A percentile compares a stretch with the other conserved stretches of the same genome.
phyloP scores from a whole-genome alignment of 2,797 vertebrate species.

The Odontamblyopus lacepedii region DNA sequence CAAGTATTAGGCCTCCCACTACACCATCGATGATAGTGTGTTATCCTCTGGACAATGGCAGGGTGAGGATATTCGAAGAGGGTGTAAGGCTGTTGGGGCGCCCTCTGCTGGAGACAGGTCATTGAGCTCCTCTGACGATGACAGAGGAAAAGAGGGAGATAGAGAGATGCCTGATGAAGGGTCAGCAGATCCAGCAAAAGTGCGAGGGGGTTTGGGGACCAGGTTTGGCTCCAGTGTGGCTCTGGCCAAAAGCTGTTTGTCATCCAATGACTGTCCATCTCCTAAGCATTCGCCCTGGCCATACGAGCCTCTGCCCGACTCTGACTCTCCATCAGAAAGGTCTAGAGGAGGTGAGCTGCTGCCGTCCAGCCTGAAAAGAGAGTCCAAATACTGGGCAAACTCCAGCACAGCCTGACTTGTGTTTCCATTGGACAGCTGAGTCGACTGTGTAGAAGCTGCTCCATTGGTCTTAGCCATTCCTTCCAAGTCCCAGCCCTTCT shows the following conservation, averaged over 20 bases:
- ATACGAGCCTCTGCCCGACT: slow-evolving; percentile 85
- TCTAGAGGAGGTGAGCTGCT: slow-evolving; percentile 92
- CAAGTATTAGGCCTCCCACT: slow-evolving; percentile 41
- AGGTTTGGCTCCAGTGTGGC: slow-evolving; percentile 94
- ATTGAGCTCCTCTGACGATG: slow-evolving; percentile 96
- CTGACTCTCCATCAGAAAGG: slow-evolving; percentile 89
- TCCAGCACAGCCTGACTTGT: slow-evolving; percentile 94
- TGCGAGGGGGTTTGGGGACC: slow-evolving; percentile 94
- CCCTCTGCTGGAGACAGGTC: slow-evolving; percentile 93
- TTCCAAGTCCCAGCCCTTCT: slow-evolving; percentile 53
- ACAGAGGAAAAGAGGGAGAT: slow-evolving; percentile 96
- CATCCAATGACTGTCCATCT: slow-evolving; percentile 71
- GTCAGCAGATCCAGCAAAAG: slow-evolving; percentile 93
- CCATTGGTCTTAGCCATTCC: slow-evolving; percentile 62
- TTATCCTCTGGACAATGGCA: slow-evolving; percentile 78
- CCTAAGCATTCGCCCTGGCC: slow-evolving; percentile 85
- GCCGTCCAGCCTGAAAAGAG: slow-evolving; percentile 94
- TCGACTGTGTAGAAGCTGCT: slow-evolving; percentile 70
- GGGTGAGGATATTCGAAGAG: slow-evolving; percentile 83
- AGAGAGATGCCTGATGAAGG: slow-evolving; percentile 97
- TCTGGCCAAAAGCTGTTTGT: slow-evolving; percentile 90
- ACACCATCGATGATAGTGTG: slow-evolving; percentile 79
- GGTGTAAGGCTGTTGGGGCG: slow-evolving; percentile 76
- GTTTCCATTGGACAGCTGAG: slow-evolving; percentile 80
- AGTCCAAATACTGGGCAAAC: slow-evolving; percentile 98